Evolutionary conservation across 1,140 invertebrate genomes (phyloP).

Genomic region (Oreohelix idahoensis): DNA sequence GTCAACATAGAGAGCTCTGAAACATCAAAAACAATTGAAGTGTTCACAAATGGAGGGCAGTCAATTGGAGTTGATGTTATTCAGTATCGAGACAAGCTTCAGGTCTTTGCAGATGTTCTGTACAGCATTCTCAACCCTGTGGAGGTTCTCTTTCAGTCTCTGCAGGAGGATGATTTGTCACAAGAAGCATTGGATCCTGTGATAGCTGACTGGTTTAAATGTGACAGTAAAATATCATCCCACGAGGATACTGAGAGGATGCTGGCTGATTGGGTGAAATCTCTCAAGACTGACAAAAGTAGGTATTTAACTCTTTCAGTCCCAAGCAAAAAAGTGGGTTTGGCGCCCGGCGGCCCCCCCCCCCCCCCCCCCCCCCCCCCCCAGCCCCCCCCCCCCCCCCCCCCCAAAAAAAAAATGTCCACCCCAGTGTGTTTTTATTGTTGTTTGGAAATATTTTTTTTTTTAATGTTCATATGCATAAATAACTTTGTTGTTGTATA

Average conservation of each 20-base stretch:
- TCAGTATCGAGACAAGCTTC: not conserved
- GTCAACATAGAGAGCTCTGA: not conserved
- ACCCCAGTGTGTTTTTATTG: no score
- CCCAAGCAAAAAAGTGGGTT: no score
- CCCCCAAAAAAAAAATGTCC: no score
- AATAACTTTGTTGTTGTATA: no score
- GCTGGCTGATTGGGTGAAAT: not conserved
- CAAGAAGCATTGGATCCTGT: not conserved
- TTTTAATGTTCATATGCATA: no score
- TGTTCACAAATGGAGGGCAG: not conserved
- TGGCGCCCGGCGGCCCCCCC: no score
- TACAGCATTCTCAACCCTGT: not conserved
- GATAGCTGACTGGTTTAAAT: constrained; percentile 4
- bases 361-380: no score
- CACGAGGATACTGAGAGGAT: not conserved
- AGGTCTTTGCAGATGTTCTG: not conserved
- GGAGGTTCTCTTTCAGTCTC: not conserved
- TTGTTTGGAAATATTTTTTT: no score
- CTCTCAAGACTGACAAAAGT: not conserved
- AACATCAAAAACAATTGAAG: not conserved
- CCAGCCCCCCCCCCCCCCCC: no score
- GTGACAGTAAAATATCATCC: not conserved
- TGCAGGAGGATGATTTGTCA: not conserved
- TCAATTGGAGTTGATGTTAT: not conserved
- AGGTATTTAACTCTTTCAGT: no score